Evolutionary conservation across 2,888 invertebrate species (phyloP).

Genomic region (Tholera decimalis): DNA sequence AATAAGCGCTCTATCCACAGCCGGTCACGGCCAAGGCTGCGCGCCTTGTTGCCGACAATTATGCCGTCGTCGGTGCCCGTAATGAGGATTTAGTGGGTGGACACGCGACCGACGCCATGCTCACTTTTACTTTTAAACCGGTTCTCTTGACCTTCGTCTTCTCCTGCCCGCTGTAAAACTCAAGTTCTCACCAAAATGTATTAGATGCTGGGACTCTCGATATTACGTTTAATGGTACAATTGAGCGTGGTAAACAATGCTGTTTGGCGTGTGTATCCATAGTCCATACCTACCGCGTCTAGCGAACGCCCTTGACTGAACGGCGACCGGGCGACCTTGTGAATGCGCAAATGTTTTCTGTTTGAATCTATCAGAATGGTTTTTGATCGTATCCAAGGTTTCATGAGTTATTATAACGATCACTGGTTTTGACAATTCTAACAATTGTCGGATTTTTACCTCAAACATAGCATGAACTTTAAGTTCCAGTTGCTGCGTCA

Average conservation of each 20-base stretch:
- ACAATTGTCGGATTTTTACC: slow-evolving; percentile 40
- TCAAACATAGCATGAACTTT: background rate
- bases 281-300: slow-evolving; percentile 79
- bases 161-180: slow-evolving; percentile 59
- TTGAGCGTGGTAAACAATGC: slow-evolving; percentile 74
- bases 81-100: slow-evolving; percentile 91
- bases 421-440: slow-evolving; percentile 51
- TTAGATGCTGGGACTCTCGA: slow-evolving; percentile 49
- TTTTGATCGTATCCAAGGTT: slow-evolving; percentile 74
- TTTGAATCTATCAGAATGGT: slow-evolving; percentile 84
- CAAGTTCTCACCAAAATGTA: slow-evolving; percentile 54
- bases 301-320: slow-evolving; percentile 89
- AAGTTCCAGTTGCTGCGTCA: slow-evolving; percentile 1
- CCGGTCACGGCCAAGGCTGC: slow-evolving; percentile 91
- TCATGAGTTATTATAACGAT: slow-evolving; percentile 59
- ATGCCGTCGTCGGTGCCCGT: slow-evolving; percentile 82
- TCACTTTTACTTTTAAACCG: slow-evolving; percentile 90
- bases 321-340: slow-evolving; percentile 89
- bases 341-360: slow-evolving; percentile 84
- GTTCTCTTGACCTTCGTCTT: slow-evolving; percentile 83
- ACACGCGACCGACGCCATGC: slow-evolving; percentile 81
- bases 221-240: slow-evolving; percentile 49
- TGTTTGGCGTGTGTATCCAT: slow-evolving; percentile 69
- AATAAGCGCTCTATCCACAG: slow-evolving; percentile 87
- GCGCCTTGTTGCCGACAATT: slow-evolving; percentile 86